Evolutionary conservation across 37 sponge, comb jelly and placozoan species (phyloP), one percentile per base, ranked within the genome.

Genomic region (Trichoplax adhaerens): DNA sequence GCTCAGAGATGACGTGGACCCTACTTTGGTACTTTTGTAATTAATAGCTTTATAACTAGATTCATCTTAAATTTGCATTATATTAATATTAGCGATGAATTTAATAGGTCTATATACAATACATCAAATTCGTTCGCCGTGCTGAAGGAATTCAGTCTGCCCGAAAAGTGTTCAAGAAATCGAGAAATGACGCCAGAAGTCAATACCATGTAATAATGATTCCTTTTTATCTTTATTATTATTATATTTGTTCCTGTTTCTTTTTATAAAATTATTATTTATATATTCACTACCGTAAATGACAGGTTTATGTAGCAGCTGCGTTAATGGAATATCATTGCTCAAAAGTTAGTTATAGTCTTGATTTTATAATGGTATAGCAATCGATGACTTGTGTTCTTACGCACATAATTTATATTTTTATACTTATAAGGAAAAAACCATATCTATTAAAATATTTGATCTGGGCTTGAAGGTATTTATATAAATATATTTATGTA

Each of bases 301-400:
- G 52, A 5, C 71, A 90, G 85, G 85, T 86, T 29, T 95, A 83
- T 80, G 88, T 95, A 29, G 86, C 91, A 5, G 97, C 91, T 59
- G 97, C 91, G 51, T 74, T 85, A 63, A 95, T 95, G 97, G 97
- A 95, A 78, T 95, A 90, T 66, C 82, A 81, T 78, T 83, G 79
- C 48, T 85, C 76, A 65, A 89, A 90, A 73, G 88, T 87, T 77
- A 59, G 73, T 73, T n/a, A 12, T 74, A 53, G 53, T 52, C 0
- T 8, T 76, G 7, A 74, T 3, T 80, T 60, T 60, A 12, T 60
- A 60, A 60, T 60, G 0, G 62, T 60, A 60, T 60, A 10, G 12
- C 12, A 12, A 72, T 57, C 60, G 48, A 72, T 57, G 58, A 62
- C 73, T 7, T 4, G 73, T 72, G 73, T 72, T 62, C 62, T 60